Conservation (phyloP, 2,113 vertebrate species). For the Etia nguti region DNA sequence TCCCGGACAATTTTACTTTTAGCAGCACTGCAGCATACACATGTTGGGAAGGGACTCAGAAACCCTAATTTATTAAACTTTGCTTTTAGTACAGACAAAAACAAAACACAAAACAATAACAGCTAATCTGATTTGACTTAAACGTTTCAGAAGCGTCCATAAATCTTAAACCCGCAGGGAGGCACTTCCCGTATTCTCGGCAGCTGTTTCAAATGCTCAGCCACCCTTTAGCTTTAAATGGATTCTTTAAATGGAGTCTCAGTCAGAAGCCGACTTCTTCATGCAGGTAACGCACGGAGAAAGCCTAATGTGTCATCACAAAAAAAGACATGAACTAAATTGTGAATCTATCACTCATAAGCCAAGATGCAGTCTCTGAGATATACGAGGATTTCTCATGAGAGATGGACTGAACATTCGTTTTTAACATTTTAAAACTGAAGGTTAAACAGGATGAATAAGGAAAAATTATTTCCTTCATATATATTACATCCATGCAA, state of each 20-base stretch:
- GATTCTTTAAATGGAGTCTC: background rate
- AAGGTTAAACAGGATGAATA: background rate
- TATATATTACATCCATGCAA: background rate
- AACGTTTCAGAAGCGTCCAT: background rate
- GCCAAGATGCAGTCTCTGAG: background rate
- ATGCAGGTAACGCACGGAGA: background rate
- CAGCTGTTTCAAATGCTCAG: background rate
- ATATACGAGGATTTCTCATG: accelerated
- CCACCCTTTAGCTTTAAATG: background rate
- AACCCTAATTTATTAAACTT: background rate
- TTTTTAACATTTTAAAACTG: background rate
- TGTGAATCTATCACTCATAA: background rate
- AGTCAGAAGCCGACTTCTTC: background rate
- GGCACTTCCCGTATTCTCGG: background rate
- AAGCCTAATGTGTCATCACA: background rate
- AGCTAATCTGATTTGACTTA: background rate
- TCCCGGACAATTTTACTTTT: background rate
- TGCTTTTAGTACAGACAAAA: background rate
- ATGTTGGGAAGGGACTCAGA: background rate
- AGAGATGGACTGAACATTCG: background rate
- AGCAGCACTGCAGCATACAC: background rate
- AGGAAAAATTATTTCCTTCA: background rate
- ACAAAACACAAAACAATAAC: background rate
- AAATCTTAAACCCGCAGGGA: background rate
- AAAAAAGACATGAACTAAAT: background rate